Conservation (phyloP, 92 coral and sea anemone genomes). For the Siderastrea siderea region DNA sequence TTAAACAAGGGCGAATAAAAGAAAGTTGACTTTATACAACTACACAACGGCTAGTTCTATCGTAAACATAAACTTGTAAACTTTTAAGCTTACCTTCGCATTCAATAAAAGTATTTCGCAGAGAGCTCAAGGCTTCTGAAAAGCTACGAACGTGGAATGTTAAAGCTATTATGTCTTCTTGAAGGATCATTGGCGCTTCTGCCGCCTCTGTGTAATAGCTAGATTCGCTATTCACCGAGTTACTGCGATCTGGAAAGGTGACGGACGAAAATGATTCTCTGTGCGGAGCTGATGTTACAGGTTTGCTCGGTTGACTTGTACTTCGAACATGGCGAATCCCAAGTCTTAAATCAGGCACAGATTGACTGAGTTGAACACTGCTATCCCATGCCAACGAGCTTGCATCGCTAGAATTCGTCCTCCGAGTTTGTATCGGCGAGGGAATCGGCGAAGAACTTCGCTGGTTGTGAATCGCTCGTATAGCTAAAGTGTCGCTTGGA, state of each 20-base stretch:
- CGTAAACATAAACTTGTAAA: constrained; percentile 9
- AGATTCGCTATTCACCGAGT: constrained; percentile 91
- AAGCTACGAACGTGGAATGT: constrained; percentile 92
- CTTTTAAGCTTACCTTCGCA: constrained; percentile 73
- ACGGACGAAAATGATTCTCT: constrained; percentile 78
- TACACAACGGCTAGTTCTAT: constrained; percentile 4
- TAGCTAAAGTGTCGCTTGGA: constrained; percentile 3
- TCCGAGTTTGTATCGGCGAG: constrained; percentile 21
- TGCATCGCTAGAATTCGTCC: constrained; percentile 26
- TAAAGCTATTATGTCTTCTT: constrained; percentile 93
- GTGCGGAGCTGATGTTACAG: constrained; percentile 57
- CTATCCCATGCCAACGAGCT: constrained; percentile 21
- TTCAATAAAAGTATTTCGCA: constrained; percentile 90
- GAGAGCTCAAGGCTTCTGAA: constrained; percentile 90
- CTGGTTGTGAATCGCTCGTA: constrained; percentile 11
- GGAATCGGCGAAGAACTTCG: constrained; percentile 42
- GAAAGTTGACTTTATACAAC: constrained; percentile 23
- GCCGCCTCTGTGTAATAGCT: constrained; percentile 84
- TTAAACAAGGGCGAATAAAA: constrained; percentile 2
- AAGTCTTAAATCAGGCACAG: constrained; percentile 47
- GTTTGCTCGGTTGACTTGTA: constrained; percentile 36
- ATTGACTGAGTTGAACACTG: constrained; percentile 43
- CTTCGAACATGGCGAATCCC: constrained; percentile 45
- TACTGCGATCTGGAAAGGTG: constrained; percentile 84
- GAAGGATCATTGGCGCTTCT: constrained; percentile 96